Evolutionary conservation across 35 echinoderm and acorn worm genomes (phyloP), one percentile per base, ranked within the genome.

Genomic region (Chiridota heheva): DNA sequence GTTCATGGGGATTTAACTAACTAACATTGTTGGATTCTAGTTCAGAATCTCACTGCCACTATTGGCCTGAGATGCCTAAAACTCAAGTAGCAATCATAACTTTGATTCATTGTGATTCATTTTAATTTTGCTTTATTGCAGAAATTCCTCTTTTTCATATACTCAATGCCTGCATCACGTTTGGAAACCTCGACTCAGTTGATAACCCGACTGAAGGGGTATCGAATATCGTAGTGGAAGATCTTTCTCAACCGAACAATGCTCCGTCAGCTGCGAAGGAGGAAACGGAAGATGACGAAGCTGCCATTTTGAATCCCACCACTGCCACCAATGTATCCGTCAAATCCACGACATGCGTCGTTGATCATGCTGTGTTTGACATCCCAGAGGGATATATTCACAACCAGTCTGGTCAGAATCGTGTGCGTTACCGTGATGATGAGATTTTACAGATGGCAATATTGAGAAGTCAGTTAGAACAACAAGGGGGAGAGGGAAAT

Each of bases 81-180:
- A 10, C 10, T n/a, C 10, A n/a, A n/a, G n/a, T 10, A 12, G 10
- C 47, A n/a, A n/a, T n/a, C 47, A 53, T n/a, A 12, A 53, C n/a
- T n/a, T n/a, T n/a, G n/a, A n/a, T n/a, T n/a, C n/a, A n/a, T n/a
- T n/a, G n/a, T n/a, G 48, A 37, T 16, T 36, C 48, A 27, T 57
- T 77, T 34, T 4, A 40, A 27, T 72, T 12, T 44, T 44, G 33
- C 7, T 25, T 24, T 7, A 61, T 22, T 28, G 51, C 89, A 98
- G 95, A 98, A 75, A 98, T 98, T 59, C 95, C 95, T n/a, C 73
- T 98, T 28, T 98, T 98, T 77, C 95, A 98, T 76, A 91, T 98
- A 8, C 78, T 98, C 45, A 98, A 98, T 86, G 95, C 95, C 29
- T 85, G 89, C 27, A 77, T 98, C 30, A 98, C 95, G 20, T 98